Conservation (phyloP, 2,888 invertebrate species). For the Xiphydria camelus region DNA sequence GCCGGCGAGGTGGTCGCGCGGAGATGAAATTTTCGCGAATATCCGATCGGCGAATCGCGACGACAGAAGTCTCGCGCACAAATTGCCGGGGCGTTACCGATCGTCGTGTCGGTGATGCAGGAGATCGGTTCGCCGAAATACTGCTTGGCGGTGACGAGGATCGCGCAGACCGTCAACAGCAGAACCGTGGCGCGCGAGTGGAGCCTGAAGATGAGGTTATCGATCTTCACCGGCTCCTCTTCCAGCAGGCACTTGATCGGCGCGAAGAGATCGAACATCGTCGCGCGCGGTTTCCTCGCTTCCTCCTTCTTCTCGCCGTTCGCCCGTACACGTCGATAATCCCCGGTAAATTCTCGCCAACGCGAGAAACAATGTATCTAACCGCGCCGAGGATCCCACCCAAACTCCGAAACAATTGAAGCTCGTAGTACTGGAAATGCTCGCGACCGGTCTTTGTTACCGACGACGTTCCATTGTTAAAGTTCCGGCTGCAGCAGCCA, state of each 20-base stretch:
- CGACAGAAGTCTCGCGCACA: too few relatives aligned
- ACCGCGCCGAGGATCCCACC: neutral
- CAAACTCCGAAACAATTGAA: constrained; percentile 10
- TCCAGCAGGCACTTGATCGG: constrained; percentile 34
- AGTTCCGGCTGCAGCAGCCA: constrained; percentile 17
- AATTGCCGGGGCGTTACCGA: too few relatives aligned
- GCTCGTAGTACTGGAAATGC: constrained; percentile 6
- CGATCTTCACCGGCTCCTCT: constrained; percentile 27
- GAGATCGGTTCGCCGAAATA: constrained; percentile 49
- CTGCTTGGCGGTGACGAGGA: constrained; percentile 45
- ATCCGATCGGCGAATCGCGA: neutral
- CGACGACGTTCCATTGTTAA: constrained; percentile 25
- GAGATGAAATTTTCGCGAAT: neutral
- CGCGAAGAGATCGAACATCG: constrained; percentile 40
- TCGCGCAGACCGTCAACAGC: constrained; percentile 35
- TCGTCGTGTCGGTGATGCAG: constrained; percentile 38
- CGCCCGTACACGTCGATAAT: too few relatives aligned
- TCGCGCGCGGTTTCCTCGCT: too few relatives aligned
- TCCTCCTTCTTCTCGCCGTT: too few relatives aligned
- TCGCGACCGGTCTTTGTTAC: constrained; percentile 14
- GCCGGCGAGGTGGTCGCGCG: too few relatives aligned
- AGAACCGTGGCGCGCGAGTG: constrained; percentile 43
- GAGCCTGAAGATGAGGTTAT: constrained; percentile 37
- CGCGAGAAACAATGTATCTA: constrained; percentile 8
- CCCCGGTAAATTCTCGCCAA: too few relatives aligned